These are phyloP conservation scores for Diacarnus erythraeanus DNA, from an alignment of 37 sponge, comb jelly and placozoan species.

Conservation along the genomic window DNA sequence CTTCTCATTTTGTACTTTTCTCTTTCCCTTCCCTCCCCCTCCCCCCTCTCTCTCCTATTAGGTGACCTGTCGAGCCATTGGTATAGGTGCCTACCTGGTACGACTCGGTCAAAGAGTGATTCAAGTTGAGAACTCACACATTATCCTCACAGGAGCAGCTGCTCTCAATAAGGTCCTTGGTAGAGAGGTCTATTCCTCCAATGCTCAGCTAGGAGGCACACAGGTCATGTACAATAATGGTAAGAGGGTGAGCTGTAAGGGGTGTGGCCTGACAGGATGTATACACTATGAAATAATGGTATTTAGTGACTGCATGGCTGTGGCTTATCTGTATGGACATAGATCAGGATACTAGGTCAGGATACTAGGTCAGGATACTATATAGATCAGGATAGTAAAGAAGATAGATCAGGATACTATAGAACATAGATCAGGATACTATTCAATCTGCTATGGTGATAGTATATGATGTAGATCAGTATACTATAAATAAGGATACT, in stretches of 20 bases:
- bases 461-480: no score
- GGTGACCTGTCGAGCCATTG: slow-evolving; percentile 97
- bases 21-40: not conserved
- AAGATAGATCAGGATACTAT: no score
- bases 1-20: not conserved
- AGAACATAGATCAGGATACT: no score
- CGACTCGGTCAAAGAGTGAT: slow-evolving; percentile 94
- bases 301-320: no score
- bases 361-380: no score
- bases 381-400: no score
- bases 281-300: not conserved
- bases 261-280: not conserved
- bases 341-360: no score
- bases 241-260: slow-evolving; percentile 6
- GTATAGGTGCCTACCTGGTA: slow-evolving; percentile 96
- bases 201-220: slow-evolving; percentile 92
- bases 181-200: slow-evolving; percentile 88
- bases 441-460: no score
- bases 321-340: no score
- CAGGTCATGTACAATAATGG: slow-evolving; percentile 99
- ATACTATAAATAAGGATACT: no score
- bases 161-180: slow-evolving; percentile 94
- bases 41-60: not conserved
- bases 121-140: slow-evolving; percentile 96
- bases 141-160: slow-evolving; percentile 94